Conservation (phyloP, 2,797 vertebrate genomes). For the Gambusia yucatana region DNA sequence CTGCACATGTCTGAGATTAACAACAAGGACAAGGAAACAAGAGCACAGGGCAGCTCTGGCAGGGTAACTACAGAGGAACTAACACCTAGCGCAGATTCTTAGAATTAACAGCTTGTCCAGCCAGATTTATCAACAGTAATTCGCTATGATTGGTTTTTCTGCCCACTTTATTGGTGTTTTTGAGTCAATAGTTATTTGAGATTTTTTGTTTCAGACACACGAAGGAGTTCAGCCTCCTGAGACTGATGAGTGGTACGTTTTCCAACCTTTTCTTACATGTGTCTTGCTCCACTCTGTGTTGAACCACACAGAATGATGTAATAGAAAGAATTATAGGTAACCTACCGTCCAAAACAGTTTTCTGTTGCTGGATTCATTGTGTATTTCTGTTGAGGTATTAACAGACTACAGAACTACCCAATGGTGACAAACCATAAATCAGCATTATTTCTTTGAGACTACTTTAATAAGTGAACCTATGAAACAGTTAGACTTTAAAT, state of each 20-base stretch:
- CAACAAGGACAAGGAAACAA: conserved; percentile 72
- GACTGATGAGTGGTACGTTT: conserved; percentile 87
- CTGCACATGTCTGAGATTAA: conserved; percentile 84
- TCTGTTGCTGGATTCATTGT: background rate
- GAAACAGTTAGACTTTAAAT: background rate
- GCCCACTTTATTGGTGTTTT: background rate
- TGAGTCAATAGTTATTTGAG: background rate
- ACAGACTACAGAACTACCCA: background rate
- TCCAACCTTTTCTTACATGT: background rate
- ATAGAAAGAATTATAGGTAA: background rate
- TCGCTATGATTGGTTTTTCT: background rate
- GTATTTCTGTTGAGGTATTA: background rate
- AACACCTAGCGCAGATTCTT: background rate
- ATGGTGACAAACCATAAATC: background rate
- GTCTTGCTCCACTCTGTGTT: background rate
- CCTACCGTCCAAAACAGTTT: background rate
- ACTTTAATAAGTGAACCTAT: background rate
- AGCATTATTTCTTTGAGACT: background rate
- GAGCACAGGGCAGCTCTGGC: conserved; percentile 11
- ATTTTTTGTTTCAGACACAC: conserved; percentile 75
- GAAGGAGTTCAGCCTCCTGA: conserved; percentile 75
- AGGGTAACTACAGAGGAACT: conserved; percentile 28
- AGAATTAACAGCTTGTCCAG: background rate
- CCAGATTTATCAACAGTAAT: background rate
- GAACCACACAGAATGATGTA: background rate